phyloP scores from a whole-genome alignment of 2,113 vertebrate genomes.

The Megaceryle maxima region DNA sequence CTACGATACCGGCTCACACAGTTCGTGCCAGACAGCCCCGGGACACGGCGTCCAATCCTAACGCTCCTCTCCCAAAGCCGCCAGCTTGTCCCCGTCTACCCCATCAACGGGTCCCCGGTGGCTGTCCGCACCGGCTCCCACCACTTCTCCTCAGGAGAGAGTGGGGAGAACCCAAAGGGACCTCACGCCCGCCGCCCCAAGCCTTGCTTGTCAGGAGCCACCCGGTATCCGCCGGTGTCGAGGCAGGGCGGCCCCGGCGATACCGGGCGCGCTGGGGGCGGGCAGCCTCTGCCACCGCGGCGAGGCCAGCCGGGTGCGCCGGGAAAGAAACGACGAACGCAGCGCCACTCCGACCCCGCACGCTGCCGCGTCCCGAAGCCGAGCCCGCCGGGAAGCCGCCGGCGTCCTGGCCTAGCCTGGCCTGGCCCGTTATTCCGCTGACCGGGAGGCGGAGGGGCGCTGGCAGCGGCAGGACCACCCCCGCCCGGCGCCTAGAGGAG shows the following conservation, averaged over 20 bases:
- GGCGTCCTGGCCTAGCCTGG: no score
- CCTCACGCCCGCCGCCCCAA: background rate
- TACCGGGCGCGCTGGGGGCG: background rate
- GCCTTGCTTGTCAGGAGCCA: background rate
- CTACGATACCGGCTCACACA: background rate
- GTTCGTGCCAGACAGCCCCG: background rate
- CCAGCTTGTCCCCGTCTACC: background rate
- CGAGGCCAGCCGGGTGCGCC: background rate
- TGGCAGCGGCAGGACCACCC: background rate
- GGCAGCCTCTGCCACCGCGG: background rate
- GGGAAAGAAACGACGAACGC: background rate
- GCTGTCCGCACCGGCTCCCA: background rate
- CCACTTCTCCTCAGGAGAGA: background rate
- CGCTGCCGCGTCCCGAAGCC: background rate
- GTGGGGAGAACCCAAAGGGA: background rate
- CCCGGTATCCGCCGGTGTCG: background rate
- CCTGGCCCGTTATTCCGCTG: background rate
- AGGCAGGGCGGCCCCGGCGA: background rate
- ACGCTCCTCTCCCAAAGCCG: background rate
- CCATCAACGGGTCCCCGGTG: background rate
- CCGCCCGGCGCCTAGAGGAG: background rate
- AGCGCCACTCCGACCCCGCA: background rate
- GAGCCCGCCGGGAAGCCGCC: background rate
- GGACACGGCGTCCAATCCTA: background rate
- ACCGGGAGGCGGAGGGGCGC: background rate